phyloP scores from a whole-genome alignment of 2,113 vertebrate genomes.

The Lophius piscatorius region DNA sequence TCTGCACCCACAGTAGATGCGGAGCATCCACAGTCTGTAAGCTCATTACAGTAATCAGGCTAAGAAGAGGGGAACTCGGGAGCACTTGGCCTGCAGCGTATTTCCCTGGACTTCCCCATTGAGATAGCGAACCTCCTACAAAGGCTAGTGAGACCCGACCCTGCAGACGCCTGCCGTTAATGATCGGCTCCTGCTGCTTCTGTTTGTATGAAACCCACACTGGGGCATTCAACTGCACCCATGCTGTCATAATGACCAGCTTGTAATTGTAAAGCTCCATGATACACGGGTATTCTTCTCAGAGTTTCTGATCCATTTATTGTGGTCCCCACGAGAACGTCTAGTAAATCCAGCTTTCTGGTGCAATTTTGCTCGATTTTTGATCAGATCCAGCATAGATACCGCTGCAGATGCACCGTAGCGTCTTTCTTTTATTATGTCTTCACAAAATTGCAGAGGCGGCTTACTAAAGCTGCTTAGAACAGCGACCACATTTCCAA shows the following conservation, averaged over 20 bases:
- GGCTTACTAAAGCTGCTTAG: neutral
- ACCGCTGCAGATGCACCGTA: slow-evolving; percentile 5
- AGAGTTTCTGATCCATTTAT: slow-evolving; percentile 41
- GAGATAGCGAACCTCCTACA: slow-evolving; percentile 57
- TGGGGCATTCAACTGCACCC: slow-evolving; percentile 49
- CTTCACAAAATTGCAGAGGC: slow-evolving; percentile 3
- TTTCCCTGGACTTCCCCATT: slow-evolving; percentile 61
- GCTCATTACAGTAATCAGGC: slow-evolving; percentile 81
- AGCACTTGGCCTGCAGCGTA: slow-evolving; percentile 50
- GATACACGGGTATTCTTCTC: slow-evolving; percentile 28
- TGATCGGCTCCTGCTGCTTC: slow-evolving; percentile 54
- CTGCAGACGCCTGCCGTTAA: slow-evolving; percentile 54
- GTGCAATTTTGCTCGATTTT: slow-evolving; percentile 19
- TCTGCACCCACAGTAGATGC: slow-evolving; percentile 59
- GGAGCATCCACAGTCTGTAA: slow-evolving; percentile 64
- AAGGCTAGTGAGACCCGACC: slow-evolving; percentile 44
- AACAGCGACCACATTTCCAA: slow-evolving; percentile 1
- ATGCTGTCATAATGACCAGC: slow-evolving; percentile 62
- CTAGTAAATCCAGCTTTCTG: slow-evolving; percentile 12
- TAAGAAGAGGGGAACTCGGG: slow-evolving; percentile 68
- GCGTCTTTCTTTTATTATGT: neutral
- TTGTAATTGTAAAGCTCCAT: slow-evolving; percentile 53
- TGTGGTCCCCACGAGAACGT: slow-evolving; percentile 13
- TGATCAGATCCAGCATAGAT: slow-evolving; percentile 13
- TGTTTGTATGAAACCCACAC: slow-evolving; percentile 61